Evolutionary conservation across 2,797 vertebrate species (phyloP).

Genomic region (Falco novaeseelandiae): DNA sequence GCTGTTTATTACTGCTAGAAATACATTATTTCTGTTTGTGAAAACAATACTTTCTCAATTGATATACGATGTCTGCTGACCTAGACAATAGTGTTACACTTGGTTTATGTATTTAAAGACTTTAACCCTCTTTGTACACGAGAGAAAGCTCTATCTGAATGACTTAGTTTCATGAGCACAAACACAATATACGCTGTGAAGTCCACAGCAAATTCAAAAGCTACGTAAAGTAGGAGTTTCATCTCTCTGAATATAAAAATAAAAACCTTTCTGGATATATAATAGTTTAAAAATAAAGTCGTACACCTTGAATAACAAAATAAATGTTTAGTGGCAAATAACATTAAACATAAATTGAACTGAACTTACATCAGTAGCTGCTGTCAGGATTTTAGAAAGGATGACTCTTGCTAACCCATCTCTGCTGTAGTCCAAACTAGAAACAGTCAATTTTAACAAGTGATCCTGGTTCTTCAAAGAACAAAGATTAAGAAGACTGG

Average conservation of each 20-base stretch:
- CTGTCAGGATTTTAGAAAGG: conserved; percentile 97
- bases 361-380: conserved; percentile 92
- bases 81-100: background rate
- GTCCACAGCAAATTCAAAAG: background rate
- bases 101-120: background rate
- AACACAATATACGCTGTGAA: accelerated
- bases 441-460: conserved; percentile 93
- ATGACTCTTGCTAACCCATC: conserved; percentile 97
- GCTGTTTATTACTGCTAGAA: background rate
- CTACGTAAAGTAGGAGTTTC: background rate
- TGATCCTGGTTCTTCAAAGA: conserved; percentile 98
- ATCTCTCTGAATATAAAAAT: background rate
- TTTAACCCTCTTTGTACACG: accelerated
- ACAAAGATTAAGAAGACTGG: conserved; percentile 95
- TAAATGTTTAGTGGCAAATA: background rate
- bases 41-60: background rate
- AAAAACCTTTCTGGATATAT: background rate
- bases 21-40: background rate
- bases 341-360: background rate
- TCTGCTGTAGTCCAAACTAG: conserved; percentile 97
- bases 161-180: background rate
- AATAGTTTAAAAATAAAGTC: background rate
- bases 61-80: background rate
- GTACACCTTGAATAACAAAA: background rate
- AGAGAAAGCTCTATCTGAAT: background rate